These are phyloP conservation scores for Atta cephalotes DNA, from an alignment of 1,140 invertebrate species.

Conservation along the genomic window DNA sequence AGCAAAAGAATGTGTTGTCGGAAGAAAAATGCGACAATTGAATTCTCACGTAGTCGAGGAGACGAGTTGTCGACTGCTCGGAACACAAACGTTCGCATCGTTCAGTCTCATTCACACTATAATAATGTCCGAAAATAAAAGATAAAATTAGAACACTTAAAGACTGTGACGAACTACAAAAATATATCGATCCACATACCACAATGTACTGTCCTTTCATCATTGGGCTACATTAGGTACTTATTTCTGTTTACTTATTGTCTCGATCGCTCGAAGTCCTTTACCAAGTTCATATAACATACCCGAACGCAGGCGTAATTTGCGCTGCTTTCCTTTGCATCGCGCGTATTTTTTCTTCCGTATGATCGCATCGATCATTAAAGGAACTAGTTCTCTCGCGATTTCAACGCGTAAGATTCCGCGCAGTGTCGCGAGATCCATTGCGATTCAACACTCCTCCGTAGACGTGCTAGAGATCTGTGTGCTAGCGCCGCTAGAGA, in stretches of 20 bases:
- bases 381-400: conserved; percentile 9
- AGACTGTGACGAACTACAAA: neutral
- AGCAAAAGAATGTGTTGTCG: neutral
- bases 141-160: neutral
- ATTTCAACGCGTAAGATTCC: neutral
- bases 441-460: conserved; percentile 80
- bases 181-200: neutral
- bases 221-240: neutral
- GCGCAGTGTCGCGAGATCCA: neutral
- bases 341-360: neutral
- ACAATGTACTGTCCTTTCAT: neutral
- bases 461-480: conserved; percentile 86
- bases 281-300: neutral
- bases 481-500: conserved; percentile 87
- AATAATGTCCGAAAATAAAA: conserved; percentile 22
- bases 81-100: neutral
- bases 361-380: neutral
- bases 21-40: conserved; percentile 1
- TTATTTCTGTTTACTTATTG: conserved; percentile 30
- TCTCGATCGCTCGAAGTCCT: conserved; percentile 17
- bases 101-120: neutral
- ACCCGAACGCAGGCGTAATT: neutral
- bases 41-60: neutral
- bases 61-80: neutral
- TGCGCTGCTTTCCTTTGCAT: neutral